Evolutionary conservation across 2,888 invertebrate genomes (phyloP).

Genomic region (Drosophila melanosoma): DNA sequence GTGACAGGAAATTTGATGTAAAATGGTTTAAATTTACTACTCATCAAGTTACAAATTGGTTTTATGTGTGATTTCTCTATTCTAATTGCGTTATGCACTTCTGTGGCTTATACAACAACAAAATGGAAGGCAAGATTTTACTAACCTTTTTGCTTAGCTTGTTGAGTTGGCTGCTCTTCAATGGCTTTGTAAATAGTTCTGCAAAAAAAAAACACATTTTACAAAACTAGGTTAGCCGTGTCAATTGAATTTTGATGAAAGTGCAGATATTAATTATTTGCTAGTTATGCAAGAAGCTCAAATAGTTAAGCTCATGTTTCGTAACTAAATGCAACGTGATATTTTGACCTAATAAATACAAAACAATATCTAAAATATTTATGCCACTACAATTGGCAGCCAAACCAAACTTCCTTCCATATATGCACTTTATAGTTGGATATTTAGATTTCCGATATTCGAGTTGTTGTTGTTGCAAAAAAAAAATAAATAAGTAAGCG

Average conservation of each 20-base stretch:
- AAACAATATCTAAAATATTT: neutral
- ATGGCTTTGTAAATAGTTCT: constrained; percentile 47
- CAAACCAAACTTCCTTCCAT: constrained; percentile 19
- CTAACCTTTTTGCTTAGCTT: constrained; percentile 44
- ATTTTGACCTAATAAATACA: neutral
- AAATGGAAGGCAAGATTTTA: neutral
- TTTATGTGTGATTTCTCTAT: constrained; percentile 65
- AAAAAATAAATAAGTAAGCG: neutral
- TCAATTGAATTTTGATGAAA: constrained; percentile 15
- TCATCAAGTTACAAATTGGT: constrained; percentile 61
- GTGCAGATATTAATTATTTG: neutral
- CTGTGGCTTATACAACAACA: constrained; percentile 17
- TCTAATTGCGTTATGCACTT: constrained; percentile 31
- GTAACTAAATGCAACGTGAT: neutral
- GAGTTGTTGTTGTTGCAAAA: neutral
- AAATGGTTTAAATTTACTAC: constrained; percentile 54
- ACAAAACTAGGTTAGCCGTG: constrained; percentile 43
- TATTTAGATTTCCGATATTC: neutral
- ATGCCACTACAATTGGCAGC: constrained; percentile 8
- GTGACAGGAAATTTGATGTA: constrained; percentile 69
- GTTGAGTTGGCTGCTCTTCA: constrained; percentile 1
- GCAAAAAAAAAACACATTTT: constrained; percentile 31
- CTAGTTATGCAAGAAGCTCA: neutral
- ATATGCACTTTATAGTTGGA: neutral
- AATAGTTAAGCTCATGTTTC: constrained; percentile 3